These are phyloP conservation scores for Anolis apletophallus DNA, from an alignment of 2,797 vertebrate species.

Conservation along the genomic window DNA sequence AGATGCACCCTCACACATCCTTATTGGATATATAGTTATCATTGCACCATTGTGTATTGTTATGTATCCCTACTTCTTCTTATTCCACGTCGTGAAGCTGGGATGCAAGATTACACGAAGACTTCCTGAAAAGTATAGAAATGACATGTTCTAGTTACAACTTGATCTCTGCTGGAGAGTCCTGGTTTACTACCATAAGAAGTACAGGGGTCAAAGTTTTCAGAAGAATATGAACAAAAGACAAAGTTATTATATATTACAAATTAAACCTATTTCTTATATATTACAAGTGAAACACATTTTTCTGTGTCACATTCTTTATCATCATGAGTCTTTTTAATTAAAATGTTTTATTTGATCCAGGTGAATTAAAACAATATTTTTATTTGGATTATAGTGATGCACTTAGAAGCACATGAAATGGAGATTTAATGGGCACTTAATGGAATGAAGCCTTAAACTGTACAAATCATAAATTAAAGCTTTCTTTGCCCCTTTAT, in stretches of 20 bases:
- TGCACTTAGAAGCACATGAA: constrained; percentile 61
- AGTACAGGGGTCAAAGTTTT: background rate
- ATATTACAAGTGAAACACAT: constrained; percentile 37
- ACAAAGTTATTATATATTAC: background rate
- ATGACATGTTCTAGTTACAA: background rate
- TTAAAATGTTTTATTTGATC: constrained; percentile 65
- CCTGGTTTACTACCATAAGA: background rate
- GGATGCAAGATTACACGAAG: background rate
- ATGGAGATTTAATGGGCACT: constrained; percentile 57
- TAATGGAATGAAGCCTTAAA: constrained; percentile 61
- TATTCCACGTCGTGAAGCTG: background rate
- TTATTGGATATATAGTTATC: too few species aligned
- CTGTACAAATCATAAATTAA: constrained; percentile 62
- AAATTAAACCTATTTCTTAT: constrained; percentile 40
- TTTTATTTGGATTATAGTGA: constrained; percentile 59
- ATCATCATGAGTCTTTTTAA: constrained; percentile 56
- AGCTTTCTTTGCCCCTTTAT: constrained; percentile 53
- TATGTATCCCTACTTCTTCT: background rate
- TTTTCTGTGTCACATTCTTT: constrained; percentile 56
- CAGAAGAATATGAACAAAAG: constrained; percentile 27
- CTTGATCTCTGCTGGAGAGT: background rate
- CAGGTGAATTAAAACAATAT: constrained; percentile 59
- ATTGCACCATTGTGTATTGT: too few species aligned
- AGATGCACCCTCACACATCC: too few species aligned
- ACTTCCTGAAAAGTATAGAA: background rate